phyloP scores from a whole-genome alignment of 2,797 vertebrate genomes.

The Sebastes wilsoni region DNA sequence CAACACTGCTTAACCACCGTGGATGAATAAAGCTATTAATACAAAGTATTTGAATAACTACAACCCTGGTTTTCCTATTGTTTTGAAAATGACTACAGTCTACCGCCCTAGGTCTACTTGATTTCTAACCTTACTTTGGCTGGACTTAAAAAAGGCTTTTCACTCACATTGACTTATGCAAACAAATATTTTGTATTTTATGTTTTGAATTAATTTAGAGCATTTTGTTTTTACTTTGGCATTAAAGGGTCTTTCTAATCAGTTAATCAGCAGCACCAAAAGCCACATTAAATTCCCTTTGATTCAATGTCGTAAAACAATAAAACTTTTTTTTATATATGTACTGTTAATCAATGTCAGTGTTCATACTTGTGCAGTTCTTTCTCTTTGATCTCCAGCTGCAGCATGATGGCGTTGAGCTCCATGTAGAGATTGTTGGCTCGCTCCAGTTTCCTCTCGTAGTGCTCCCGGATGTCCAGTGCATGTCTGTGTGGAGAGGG shows the following conservation, averaged over 20 bases:
- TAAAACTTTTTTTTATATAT: not conserved
- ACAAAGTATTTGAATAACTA: not conserved
- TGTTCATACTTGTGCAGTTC: slow-evolving; percentile 90
- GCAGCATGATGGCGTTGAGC: slow-evolving; percentile 95
- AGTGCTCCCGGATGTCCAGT: slow-evolving; percentile 96
- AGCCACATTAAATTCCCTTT: not conserved
- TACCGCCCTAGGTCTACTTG: not conserved
- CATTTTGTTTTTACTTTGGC: not conserved
- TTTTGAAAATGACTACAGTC: not conserved
- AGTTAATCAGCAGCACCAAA: not conserved
- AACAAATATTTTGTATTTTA: not conserved
- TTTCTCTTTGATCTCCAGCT: slow-evolving; percentile 96
- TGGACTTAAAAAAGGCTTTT: not conserved
- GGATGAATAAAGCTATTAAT: not conserved
- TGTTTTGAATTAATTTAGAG: not conserved
- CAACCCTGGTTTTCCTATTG: not conserved
- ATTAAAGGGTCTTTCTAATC: not conserved
- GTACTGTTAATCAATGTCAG: not conserved
- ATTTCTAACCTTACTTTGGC: not conserved
- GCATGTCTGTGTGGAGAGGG: slow-evolving; percentile 85
- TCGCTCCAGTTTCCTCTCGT: slow-evolving; percentile 94
- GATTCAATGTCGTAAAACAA: not conserved
- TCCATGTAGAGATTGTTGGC: slow-evolving; percentile 99
- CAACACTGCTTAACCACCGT: not conserved
- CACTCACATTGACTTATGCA: not conserved